phyloP scores from a whole-genome alignment of 2,797 vertebrate genomes.

The Synanceia verrucosa region DNA sequence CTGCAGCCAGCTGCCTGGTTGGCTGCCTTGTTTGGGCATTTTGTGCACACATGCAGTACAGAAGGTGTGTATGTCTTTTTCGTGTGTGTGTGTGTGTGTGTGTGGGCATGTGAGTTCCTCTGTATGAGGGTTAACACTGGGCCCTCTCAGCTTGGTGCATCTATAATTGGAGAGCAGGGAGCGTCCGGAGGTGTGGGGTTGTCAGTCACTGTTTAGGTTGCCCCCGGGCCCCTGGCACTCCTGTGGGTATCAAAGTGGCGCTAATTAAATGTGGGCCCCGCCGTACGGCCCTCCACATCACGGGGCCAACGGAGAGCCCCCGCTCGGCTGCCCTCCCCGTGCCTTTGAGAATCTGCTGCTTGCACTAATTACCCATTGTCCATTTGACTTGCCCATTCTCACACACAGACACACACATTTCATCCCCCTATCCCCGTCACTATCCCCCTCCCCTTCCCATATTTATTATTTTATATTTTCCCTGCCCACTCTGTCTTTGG shows the following conservation, averaged over 20 bases:
- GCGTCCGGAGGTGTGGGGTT: conserved; percentile 93
- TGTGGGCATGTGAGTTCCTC: conserved; percentile 13
- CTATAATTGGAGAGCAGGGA: conserved; percentile 99
- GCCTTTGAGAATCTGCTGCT: conserved; percentile 96
- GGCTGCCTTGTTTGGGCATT: conserved; percentile 83
- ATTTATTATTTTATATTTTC: conserved; percentile 82
- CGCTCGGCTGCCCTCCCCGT: conserved; percentile 89
- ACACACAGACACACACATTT: conserved; percentile 73
- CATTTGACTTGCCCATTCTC: conserved; percentile 92
- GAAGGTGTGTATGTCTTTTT: conserved; percentile 54
- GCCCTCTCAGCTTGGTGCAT: conserved; percentile 85
- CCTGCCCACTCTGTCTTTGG: conserved; percentile 92
- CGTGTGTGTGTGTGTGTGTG: conserved; percentile 20
- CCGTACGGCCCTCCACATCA: conserved; percentile 94
- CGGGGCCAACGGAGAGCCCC: conserved; percentile 79
- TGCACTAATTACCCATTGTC: conserved; percentile 99
- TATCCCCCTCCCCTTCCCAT: conserved; percentile 49
- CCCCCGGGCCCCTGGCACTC: conserved; percentile 96
- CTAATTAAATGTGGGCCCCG: conserved; percentile 99
- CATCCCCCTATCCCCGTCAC: conserved; percentile 49
- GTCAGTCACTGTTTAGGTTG: conserved; percentile 99
- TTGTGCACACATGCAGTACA: conserved; percentile 59
- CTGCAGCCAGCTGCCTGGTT: conserved; percentile 69
- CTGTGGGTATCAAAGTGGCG: conserved; percentile 99
- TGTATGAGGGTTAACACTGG: conserved; percentile 62